phyloP scores from a whole-genome alignment of 2,797 vertebrate genomes.

The Gambelia wislizenii region DNA sequence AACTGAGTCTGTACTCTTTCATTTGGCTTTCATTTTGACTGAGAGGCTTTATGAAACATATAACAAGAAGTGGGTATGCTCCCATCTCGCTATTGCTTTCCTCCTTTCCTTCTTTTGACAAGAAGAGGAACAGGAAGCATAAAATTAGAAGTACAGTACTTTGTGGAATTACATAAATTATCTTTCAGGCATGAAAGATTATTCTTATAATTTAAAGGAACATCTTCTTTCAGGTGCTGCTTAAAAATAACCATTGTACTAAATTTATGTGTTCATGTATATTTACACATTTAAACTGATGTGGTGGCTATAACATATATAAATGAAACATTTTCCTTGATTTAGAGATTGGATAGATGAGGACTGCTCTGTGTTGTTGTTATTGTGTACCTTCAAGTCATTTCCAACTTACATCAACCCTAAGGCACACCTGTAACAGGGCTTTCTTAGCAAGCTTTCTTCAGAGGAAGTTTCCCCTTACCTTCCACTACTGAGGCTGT shows the following conservation, averaged over 20 bases:
- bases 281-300: neutral
- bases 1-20: slow-evolving; percentile 22
- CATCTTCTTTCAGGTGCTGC: neutral
- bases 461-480: no score
- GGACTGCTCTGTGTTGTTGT: neutral
- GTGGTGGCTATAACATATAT: neutral
- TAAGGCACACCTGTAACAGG: no score
- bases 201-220: neutral
- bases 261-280: neutral
- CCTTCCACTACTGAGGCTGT: no score
- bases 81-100: neutral
- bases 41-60: neutral
- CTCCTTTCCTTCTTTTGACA: neutral
- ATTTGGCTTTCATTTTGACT: neutral
- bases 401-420: no score
- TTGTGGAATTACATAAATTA: neutral
- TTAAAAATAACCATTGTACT: neutral
- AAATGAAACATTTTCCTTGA: neutral
- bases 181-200: neutral
- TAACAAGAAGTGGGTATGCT: neutral
- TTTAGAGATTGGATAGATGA: neutral
- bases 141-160: neutral
- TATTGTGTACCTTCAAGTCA: no score
- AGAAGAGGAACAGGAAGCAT: neutral
- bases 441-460: no score